These are phyloP conservation scores for Reticulitermes lucifugus DNA, from an alignment of 2,888 invertebrate species.

Conservation along the genomic window DNA sequence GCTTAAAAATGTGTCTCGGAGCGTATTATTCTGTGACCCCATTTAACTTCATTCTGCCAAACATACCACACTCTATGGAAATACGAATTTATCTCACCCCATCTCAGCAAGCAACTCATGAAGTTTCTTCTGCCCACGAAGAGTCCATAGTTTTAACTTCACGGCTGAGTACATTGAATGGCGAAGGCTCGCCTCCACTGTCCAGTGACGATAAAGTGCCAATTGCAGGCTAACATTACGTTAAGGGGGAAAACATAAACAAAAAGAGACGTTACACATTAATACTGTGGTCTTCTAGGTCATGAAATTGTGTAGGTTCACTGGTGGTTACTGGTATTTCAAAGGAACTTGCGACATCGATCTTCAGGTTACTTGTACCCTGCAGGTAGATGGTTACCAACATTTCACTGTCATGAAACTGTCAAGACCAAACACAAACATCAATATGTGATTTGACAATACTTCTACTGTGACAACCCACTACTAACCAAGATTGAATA, in stretches of 20 bases:
- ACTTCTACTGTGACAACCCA: neutral
- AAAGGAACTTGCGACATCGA: neutral
- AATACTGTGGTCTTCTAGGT: too few species aligned
- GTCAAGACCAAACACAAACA: neutral
- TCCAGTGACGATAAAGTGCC: slow-evolving; percentile 92
- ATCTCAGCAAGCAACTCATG: slow-evolving; percentile 91
- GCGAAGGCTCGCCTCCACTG: slow-evolving; percentile 84
- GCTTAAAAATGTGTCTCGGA: too few species aligned
- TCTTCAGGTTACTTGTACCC: too few species aligned
- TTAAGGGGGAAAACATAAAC: neutral
- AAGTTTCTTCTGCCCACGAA: slow-evolving; percentile 84
- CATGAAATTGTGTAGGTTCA: too few species aligned
- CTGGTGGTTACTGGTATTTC: too few species aligned
- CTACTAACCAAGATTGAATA: neutral
- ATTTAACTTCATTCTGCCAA: too few species aligned
- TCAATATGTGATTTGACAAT: too few species aligned
- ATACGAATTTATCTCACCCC: slow-evolving; percentile 70
- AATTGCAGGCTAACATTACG: slow-evolving; percentile 70
- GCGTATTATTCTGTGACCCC: too few species aligned
- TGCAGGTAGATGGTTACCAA: too few species aligned
- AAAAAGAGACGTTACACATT: neutral
- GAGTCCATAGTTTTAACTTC: slow-evolving; percentile 85
- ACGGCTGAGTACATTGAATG: slow-evolving; percentile 85
- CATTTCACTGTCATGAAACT: too few species aligned
- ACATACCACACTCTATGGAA: neutral